A percentile compares a stretch with the other conserved stretches of the same genome.
Evolutionary conservation across 2,888 invertebrate genomes (phyloP).

Genomic region (Allophyes oxyacanthae): DNA sequence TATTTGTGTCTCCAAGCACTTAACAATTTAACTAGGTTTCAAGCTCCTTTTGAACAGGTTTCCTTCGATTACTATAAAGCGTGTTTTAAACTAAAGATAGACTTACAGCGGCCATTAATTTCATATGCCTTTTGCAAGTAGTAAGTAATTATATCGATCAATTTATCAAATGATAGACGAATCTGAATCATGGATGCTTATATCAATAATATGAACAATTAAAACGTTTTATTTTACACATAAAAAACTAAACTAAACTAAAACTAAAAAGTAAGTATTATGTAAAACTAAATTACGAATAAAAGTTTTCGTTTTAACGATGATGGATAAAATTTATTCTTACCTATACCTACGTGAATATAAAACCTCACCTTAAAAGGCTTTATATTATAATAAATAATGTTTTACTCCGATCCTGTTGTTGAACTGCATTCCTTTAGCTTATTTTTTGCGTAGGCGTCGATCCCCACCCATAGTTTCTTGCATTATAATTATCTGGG

Average conservation of each 20-base stretch:
- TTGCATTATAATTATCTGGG: slow-evolving; percentile 63
- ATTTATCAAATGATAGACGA: neutral
- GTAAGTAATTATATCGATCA: neutral
- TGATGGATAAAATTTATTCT: no score
- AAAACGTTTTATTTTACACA: no score
- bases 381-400: slow-evolving; percentile 37
- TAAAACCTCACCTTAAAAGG: slow-evolving; percentile 7
- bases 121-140: neutral
- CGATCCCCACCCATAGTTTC: slow-evolving; percentile 55
- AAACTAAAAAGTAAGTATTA: no score
- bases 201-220: no score
- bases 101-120: slow-evolving; percentile 3
- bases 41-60: slow-evolving; percentile 23
- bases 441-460: slow-evolving; percentile 62
- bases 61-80: slow-evolving; percentile 16
- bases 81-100: slow-evolving; percentile 17
- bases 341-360: no score
- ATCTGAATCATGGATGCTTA: no score
- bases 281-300: no score
- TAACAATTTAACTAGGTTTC: slow-evolving; percentile 25
- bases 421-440: slow-evolving; percentile 53
- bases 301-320: no score
- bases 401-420: slow-evolving; percentile 37
- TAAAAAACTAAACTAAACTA: no score
- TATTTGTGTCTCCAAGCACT: slow-evolving; percentile 32